Evolutionary conservation across 2,797 vertebrate genomes (phyloP), one percentile per base, ranked within the genome.

Genomic region (Euthynnus affinis): DNA sequence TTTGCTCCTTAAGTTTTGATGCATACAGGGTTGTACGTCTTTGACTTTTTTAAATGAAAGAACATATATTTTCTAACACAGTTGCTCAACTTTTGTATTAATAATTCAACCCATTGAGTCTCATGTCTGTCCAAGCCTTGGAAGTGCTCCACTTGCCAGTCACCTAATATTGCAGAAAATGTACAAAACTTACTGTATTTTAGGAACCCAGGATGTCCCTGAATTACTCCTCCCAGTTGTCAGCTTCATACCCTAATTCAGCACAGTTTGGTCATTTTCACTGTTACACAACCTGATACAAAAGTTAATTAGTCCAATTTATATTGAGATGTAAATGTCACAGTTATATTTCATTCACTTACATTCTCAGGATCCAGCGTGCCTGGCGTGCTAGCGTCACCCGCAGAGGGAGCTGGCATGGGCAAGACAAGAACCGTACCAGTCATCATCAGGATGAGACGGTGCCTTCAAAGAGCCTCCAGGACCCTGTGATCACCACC

Each of bases 331-430:
- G 22, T 27, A 25, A 27, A 48, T 73, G 42, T 57, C 29, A 48
- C 13, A 76, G 57, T 76, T 53, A 3, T 42, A 6, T 80, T 76
- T 27, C 70, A 8, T 63, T 20, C 8, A 6, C 27, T 44, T 53
- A 17, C 55, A 32, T 64, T 77, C 40, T 6, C 85, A 96, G 95
- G 68, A 95, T 96, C 78, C 94, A 95, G 83, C 91, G 94, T 37
- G 94, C 95, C 78, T 96, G 95, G 94, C 92, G 94, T 69, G 93
- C 91, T 8, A 92, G 75, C 52, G 17, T 91, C 51, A 89, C 89
- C 76, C 90, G 87, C 42, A 88, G 88, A 82, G 86, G 71, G 55
- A 81, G 66, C 80, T 67, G 83, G 70, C 83, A 84, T 55, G 70
- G 76, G 23, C 87, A 58, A 59, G 86, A 71, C 29, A 74, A 88